phyloP scores from a whole-genome alignment of 2,797 vertebrate genomes.

The Delichon dasypus region DNA sequence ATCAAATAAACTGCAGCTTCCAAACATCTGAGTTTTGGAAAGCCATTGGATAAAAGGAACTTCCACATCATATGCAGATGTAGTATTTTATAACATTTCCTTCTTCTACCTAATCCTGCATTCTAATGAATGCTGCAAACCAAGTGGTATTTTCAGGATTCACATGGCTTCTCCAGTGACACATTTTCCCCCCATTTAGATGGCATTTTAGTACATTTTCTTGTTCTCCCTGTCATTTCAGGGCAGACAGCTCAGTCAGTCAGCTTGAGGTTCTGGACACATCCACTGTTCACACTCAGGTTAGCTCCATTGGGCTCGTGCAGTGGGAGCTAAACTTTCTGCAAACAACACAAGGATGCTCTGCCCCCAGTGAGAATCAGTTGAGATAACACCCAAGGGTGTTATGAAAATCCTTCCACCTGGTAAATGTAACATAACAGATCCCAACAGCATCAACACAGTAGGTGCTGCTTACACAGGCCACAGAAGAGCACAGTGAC shows the following conservation, averaged over 20 bases:
- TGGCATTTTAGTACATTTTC: neutral
- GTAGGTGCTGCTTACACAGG: neutral
- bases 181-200: neutral
- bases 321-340: neutral
- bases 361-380: neutral
- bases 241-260: neutral
- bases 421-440: neutral
- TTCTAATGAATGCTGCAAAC: neutral
- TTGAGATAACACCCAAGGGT: neutral
- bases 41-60: neutral
- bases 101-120: neutral
- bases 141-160: neutral
- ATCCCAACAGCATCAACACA: neutral
- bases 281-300: rapidly evolving
- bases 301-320: neutral
- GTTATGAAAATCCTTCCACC: neutral
- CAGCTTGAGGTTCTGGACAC: neutral
- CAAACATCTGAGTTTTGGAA: neutral
- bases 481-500: neutral
- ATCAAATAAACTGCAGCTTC: neutral
- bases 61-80: neutral
- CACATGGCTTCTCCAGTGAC: neutral
- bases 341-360: neutral
- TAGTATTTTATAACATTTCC: neutral
- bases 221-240: neutral